Base-by-base conservation (phyloP, 2,888 invertebrate genomes). In the Eretmocerus hayati region DNA sequence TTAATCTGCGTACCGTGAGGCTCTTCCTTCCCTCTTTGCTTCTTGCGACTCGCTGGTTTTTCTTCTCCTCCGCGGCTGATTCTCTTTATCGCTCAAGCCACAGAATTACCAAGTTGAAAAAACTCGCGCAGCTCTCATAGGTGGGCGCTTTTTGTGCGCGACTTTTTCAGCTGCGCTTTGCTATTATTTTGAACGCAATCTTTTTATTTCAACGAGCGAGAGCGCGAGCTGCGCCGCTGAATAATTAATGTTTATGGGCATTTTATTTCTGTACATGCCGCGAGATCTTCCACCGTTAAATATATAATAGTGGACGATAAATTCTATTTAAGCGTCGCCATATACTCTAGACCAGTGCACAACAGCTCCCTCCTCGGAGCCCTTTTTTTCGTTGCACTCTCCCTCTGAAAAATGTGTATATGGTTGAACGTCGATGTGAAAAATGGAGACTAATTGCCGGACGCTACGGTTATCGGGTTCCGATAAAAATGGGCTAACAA, bases 241-340 rank as follows among this genome's bases (percentile, higher is more conserved):
- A 42, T 46, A 46, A 52, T 51, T 47, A 49, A 57, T 52, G 43
- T 50, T 50, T 50, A 50, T 39, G 42, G 50, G 32, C 9, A 22
- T 21, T 41, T 42, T 49, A 3, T 39, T 30, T 30, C 5, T 19
- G 3, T 37, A 9, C 20, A 8, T 19, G 39, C 21, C 30, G 13
- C 31, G 19, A 33, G 35, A 38, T 46, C 50, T 39, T 42, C 21
- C n/a, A n/a, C n/a, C 22, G 38, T 40, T 46, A 21, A 46, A 42
- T 35, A 46, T 46, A 46, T 50, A 38, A 50, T 39, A 42, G 22
- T 19, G 22, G 40, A 22, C 50, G 39, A 46, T 50, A 50, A 50
- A 50, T 50, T 50, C 39, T 31, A 39, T 42, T 50, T 46, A 46
- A 46, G 50, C 46, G 4, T n/a, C n/a, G n/a, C n/a, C n/a, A n/a